Conservation (phyloP, 2,113 vertebrate species). For the Pavo muticus region DNA sequence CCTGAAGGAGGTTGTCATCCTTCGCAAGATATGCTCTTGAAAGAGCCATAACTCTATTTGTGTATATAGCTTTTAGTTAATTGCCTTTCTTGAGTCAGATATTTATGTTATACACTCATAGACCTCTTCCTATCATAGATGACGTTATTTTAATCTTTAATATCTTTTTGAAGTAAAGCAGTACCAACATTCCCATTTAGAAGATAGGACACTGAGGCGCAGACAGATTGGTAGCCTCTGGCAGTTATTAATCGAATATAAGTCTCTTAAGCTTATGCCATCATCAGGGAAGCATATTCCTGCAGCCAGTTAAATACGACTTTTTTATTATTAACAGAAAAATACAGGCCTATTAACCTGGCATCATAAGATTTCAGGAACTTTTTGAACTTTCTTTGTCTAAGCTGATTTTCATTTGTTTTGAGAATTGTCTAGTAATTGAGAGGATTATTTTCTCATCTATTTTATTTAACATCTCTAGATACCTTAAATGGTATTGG, state of each 20-base stretch:
- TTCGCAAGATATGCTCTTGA: not conserved
- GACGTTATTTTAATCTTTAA: not conserved
- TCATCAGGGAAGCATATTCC: not conserved
- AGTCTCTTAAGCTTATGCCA: not conserved
- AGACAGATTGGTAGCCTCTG: slow-evolving; percentile 25
- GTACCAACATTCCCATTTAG: not conserved
- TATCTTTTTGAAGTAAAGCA: not conserved
- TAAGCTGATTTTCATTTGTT: not conserved
- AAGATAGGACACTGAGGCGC: not conserved
- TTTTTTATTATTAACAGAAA: slow-evolving; percentile 8
- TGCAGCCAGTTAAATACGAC: not conserved
- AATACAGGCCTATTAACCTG: not conserved
- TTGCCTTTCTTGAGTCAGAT: not conserved
- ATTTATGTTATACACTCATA: not conserved
- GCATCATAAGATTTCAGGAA: not conserved
- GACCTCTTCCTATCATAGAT: not conserved
- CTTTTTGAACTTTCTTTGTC: not conserved
- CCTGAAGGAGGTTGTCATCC: not conserved
- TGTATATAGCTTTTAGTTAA: not conserved
- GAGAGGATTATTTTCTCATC: not conserved
- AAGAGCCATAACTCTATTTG: slow-evolving; percentile 4
- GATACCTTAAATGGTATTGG: not conserved
- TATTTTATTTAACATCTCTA: not conserved
- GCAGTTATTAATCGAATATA: not conserved
- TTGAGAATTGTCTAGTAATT: not conserved